These are phyloP conservation scores for Monomorium pharaonis DNA, from an alignment of 1,140 invertebrate genomes.

Conservation along the genomic window DNA sequence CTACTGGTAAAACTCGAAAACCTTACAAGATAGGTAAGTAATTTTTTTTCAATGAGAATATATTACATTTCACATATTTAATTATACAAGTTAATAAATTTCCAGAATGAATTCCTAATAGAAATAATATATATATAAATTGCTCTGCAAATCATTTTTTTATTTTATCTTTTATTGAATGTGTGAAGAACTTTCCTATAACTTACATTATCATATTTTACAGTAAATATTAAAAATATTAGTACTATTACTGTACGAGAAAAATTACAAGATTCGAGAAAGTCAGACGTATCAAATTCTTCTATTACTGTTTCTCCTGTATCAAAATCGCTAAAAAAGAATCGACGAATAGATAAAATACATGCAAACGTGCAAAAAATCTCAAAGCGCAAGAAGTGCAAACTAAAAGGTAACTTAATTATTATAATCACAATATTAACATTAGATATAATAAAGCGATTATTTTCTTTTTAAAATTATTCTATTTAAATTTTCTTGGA, in stretches of 20 bases:
- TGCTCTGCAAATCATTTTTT: background rate
- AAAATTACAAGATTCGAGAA: background rate
- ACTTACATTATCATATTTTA: background rate
- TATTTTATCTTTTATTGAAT: background rate
- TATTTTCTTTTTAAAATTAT: background rate
- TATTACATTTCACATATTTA: background rate
- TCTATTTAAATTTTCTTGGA: too few relatives aligned
- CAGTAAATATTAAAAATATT: constrained; percentile 38
- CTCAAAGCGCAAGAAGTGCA: background rate
- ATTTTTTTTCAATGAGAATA: background rate
- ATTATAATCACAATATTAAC: background rate
- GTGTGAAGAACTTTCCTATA: background rate
- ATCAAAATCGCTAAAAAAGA: background rate
- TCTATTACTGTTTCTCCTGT: background rate
- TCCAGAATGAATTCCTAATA: background rate
- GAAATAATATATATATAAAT: background rate
- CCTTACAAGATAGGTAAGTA: constrained; percentile 31
- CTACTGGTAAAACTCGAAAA: constrained; percentile 22
- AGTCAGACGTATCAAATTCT: background rate
- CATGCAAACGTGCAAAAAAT: background rate
- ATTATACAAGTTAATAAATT: background rate
- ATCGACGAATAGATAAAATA: background rate
- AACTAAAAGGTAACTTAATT: constrained; percentile 4
- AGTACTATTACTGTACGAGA: constrained; percentile 26
- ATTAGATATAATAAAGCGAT: too few relatives aligned